Evolutionary conservation across 2,113 vertebrate genomes (phyloP).

Genomic region (Columba janthina): DNA sequence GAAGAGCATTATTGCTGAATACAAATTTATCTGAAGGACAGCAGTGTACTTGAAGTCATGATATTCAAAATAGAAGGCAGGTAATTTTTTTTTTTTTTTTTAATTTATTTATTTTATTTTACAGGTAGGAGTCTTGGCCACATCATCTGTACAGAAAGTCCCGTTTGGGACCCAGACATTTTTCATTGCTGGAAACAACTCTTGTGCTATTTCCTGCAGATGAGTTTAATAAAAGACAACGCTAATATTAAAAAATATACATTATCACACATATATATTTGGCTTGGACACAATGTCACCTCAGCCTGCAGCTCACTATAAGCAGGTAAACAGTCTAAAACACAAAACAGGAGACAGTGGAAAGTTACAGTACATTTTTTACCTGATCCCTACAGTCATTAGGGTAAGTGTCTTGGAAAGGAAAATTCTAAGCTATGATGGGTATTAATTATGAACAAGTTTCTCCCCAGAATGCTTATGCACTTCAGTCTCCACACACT

Average conservation of each 20-base stretch:
- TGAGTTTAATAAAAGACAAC: not conserved
- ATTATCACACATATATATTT: not conserved
- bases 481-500: not conserved
- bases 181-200: not conserved
- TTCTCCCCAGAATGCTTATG: not conserved
- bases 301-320: not conserved
- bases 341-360: not conserved
- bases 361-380: not conserved
- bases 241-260: not conserved
- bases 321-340: not conserved
- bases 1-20: not conserved
- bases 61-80: not conserved
- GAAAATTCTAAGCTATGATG: not conserved
- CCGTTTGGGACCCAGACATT: not conserved
- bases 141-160: not conserved
- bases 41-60: not conserved
- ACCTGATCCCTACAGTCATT: not conserved
- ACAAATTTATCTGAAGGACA: not conserved
- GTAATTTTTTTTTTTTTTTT: not conserved
- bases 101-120: not conserved
- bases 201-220: not conserved
- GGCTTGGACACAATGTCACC: not conserved
- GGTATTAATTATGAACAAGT: not conserved
- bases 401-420: constrained; percentile 8
- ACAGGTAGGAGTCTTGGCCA: not conserved